A percentile compares a stretch with the other conserved stretches of the same genome.
Conservation (phyloP, 2,797 vertebrate species). For the Astyanax mexicanus region DNA sequence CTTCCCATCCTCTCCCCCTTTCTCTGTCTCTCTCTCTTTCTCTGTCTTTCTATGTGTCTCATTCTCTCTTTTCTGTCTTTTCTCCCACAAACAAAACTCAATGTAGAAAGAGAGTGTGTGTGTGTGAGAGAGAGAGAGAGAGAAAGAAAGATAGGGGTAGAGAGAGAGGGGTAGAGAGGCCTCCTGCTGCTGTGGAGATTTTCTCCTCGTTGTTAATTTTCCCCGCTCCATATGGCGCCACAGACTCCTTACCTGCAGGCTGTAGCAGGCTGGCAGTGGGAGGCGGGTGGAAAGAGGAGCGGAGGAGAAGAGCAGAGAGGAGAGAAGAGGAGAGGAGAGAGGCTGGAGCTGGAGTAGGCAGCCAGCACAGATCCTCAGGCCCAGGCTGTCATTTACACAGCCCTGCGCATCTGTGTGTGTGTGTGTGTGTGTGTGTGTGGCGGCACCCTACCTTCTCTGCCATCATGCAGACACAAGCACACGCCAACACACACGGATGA, state of each 20-base stretch:
- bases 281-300: conserved; percentile 52
- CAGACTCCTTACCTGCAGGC: conserved; percentile 99
- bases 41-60: conserved; percentile 90
- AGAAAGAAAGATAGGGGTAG: conserved; percentile 59
- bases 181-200: conserved; percentile 96
- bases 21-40: conserved; percentile 54
- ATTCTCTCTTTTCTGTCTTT: conserved; percentile 83
- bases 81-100: conserved; percentile 80
- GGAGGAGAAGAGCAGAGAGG: conserved; percentile 47
- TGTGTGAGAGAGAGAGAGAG: conserved; percentile 68
- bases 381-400: conserved; percentile 97
- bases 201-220: conserved; percentile 99
- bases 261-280: conserved; percentile 90
- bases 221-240: conserved; percentile 99
- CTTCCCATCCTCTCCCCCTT: conserved; percentile 43
- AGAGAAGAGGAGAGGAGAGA: conserved; percentile 51
- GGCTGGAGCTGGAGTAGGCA: conserved; percentile 70
- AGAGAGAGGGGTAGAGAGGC: conserved; percentile 75
- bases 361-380: conserved; percentile 95
- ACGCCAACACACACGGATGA: conserved; percentile 23
- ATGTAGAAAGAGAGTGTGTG: conserved; percentile 61
- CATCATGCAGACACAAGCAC: conserved; percentile 36
- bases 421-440: conserved; percentile 24
- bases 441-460: conserved; percentile 31
- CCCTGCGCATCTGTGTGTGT: conserved; percentile 92